phyloP scores from a whole-genome alignment of 2,113 vertebrate genomes.

The Lophius piscatorius region DNA sequence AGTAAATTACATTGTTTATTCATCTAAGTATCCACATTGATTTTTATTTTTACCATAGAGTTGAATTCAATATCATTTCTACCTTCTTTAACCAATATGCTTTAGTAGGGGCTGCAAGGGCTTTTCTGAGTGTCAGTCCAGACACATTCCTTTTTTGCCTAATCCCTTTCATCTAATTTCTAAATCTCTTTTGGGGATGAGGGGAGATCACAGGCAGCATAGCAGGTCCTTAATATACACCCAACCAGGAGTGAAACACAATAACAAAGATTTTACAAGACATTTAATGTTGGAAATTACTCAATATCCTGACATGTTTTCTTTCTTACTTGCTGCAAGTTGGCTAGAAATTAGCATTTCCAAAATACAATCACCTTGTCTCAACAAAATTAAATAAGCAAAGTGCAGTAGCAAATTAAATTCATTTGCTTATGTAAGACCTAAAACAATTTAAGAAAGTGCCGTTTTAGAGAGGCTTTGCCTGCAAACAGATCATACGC shows the following conservation, averaged over 20 bases:
- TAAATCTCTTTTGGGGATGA: slow-evolving; percentile 32
- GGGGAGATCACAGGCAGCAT: slow-evolving; percentile 27
- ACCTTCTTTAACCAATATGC: slow-evolving; percentile 31
- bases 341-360: slow-evolving; percentile 35
- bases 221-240: slow-evolving; percentile 32
- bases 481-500: slow-evolving; percentile 13
- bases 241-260: slow-evolving; percentile 19
- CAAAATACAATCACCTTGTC: slow-evolving; percentile 70
- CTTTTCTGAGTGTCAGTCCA: slow-evolving; percentile 55
- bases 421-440: slow-evolving; percentile 49
- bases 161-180: not conserved
- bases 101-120: slow-evolving; percentile 24
- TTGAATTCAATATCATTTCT: slow-evolving; percentile 70
- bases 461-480: slow-evolving; percentile 36
- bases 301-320: too few species aligned
- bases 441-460: slow-evolving; percentile 52
- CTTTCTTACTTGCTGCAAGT: slow-evolving; percentile 23
- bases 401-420: slow-evolving; percentile 46
- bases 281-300: slow-evolving; percentile 41
- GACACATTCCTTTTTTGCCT: slow-evolving; percentile 41
- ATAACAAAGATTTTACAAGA: slow-evolving; percentile 24
- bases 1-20: slow-evolving; percentile 68
- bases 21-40: too few species aligned
- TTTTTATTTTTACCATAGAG: too few species aligned
- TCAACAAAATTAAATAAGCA: slow-evolving; percentile 45